Percentiles rank a stretch among this genome's conserved stretches.
These are phyloP conservation scores for Protonibea diacanthus DNA, from an alignment of 2,797 vertebrate genomes.

Conservation along the genomic window DNA sequence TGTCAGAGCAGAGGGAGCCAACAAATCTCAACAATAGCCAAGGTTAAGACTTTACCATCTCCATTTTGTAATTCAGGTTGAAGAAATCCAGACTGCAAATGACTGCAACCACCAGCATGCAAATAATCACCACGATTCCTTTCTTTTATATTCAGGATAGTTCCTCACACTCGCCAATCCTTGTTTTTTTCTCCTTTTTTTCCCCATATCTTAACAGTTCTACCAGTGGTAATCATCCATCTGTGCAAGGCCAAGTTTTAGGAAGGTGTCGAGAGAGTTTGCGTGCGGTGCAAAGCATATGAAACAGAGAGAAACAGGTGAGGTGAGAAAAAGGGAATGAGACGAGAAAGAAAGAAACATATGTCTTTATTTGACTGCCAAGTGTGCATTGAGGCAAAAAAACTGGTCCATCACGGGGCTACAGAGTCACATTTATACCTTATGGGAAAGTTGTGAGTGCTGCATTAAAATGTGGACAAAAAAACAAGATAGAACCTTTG, in stretches of 20 bases:
- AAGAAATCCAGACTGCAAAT: neutral
- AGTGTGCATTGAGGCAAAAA: slow-evolving; percentile 17
- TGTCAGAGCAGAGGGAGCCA: neutral
- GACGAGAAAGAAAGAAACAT: neutral
- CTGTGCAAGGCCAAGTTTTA: neutral
- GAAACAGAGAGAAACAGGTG: slow-evolving; percentile 9
- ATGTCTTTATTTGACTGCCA: slow-evolving; percentile 23
- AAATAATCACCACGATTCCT: slow-evolving; percentile 29
- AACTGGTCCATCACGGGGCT: neutral
- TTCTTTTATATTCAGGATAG: slow-evolving; percentile 31
- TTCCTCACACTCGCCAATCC: neutral
- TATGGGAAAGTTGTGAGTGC: neutral
- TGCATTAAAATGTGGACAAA: neutral
- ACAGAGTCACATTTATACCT: neutral
- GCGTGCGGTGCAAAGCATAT: neutral
- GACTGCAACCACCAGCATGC: slow-evolving; percentile 14
- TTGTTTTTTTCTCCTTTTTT: neutral
- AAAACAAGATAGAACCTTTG: neutral
- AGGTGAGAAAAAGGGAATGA: neutral
- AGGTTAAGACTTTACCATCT: neutral
- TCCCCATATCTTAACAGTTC: neutral
- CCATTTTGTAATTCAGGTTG: neutral
- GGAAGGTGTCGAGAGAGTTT: neutral
- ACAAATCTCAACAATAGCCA: neutral
- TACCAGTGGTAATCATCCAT: slow-evolving; percentile 22